Evolutionary conservation across 2,797 vertebrate genomes (phyloP), one percentile per base, ranked within the genome.

Genomic region (Bradypodion pumilum): DNA sequence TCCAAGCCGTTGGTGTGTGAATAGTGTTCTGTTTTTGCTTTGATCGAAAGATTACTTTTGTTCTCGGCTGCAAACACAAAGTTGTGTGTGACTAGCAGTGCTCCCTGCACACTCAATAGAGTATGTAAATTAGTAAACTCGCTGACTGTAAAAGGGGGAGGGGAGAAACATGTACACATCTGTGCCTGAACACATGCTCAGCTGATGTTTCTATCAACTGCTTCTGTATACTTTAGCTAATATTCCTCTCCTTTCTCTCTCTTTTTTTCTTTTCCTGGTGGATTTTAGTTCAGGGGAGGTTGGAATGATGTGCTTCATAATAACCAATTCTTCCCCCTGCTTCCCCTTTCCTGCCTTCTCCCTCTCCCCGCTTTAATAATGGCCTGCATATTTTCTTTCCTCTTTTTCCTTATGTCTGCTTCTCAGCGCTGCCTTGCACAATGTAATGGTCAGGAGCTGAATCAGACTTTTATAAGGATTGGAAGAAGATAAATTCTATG

Each of bases 121-220:
- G 87, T 95, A 95, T 96, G 95, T 96, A 96, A 96, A 96, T 96
- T 93, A 96, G 94, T 92, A 90, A 96, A 96, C 94, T 96, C 88
- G 25, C 90, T 83, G 89, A 89, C 89, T 90, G 86, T 88, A 92
- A 87, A 86, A 89, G 85, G 32, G 76, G 92, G 94, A 92, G 89
- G 75, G 85, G 56, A 60, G 35, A 76, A 88, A 90, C 90, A 60
- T 70, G 66, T 77, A 77, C 82, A 89, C 87, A 81, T 87, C 1
- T 13, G 8, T 89, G 32, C 77, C 89, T 76, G 87, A 84, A 86
- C 88, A 85, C 40, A 60, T 56, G 4, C 52, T 16, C 52, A 74
- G 87, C 84, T 92, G 80, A 89, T 52, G 84, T 65, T 77, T 89
- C n/a, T 56, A 56, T 63, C 29, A 9, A 29, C 2, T 23, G 21